These are phyloP conservation scores for Pampusana beccarii DNA, from an alignment of 2,113 vertebrate genomes.

Conservation along the genomic window DNA sequence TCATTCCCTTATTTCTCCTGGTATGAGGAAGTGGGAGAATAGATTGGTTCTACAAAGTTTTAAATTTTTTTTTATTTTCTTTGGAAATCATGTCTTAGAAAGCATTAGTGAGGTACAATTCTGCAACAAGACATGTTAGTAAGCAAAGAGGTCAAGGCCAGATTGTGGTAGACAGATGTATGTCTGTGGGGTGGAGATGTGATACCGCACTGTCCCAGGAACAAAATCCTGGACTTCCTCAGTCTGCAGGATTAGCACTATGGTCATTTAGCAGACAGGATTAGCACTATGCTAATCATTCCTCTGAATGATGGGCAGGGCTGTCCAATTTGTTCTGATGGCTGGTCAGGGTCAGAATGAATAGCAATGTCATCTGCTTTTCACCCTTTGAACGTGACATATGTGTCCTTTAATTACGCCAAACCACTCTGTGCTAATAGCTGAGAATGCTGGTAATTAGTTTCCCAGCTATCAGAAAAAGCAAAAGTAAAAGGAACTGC, in stretches of 20 bases:
- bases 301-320: background rate
- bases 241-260: background rate
- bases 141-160: background rate
- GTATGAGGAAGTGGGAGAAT: rapidly evolving
- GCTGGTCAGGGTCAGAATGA: background rate
- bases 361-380: background rate
- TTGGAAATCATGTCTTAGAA: background rate
- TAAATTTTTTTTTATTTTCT: background rate
- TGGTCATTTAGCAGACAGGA: background rate
- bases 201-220: background rate
- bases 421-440: background rate
- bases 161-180: background rate
- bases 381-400: background rate
- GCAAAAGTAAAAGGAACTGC: background rate
- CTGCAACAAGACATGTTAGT: background rate
- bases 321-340: background rate
- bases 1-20: background rate
- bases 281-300: background rate
- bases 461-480: background rate
- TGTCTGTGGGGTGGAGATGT: rapidly evolving
- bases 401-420: background rate
- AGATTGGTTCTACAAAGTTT: background rate
- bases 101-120: background rate
- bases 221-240: background rate
- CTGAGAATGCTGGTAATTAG: background rate